Evolutionary conservation across 2,113 vertebrate genomes (phyloP).

Genomic region (Pimephales promelas): DNA sequence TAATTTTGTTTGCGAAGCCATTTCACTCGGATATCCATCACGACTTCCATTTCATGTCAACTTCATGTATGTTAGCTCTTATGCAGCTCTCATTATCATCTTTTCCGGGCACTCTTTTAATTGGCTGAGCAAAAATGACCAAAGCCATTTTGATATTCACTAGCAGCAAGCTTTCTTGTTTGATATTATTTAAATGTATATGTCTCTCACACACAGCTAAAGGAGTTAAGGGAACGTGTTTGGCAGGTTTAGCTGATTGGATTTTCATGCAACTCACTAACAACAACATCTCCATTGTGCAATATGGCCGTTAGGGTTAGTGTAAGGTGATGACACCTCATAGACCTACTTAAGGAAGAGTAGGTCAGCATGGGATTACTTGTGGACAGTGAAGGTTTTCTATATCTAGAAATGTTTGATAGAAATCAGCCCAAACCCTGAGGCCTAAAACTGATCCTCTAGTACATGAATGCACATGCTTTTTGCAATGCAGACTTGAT

Average conservation of each 20-base stretch:
- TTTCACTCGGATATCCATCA: too few relatives aligned
- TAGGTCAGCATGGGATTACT: constrained; percentile 23
- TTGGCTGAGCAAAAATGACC: too few relatives aligned
- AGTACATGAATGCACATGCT: background rate
- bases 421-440: background rate
- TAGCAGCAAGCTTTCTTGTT: background rate
- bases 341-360: constrained; percentile 8
- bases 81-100: too few relatives aligned
- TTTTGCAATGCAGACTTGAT: background rate
- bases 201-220: background rate
- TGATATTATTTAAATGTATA: background rate
- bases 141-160: too few relatives aligned
- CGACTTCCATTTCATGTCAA: too few relatives aligned
- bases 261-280: background rate
- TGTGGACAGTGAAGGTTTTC: constrained; percentile 4
- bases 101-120: too few relatives aligned
- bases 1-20: too few relatives aligned
- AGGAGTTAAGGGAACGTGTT: background rate
- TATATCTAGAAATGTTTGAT: background rate
- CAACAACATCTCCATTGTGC: background rate
- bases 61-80: too few relatives aligned
- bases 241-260: background rate
- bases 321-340: background rate
- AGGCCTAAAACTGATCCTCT: background rate
- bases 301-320: background rate